Evolutionary conservation across 2,113 vertebrate genomes (phyloP).

Genomic region (Phrynosoma blainvillii): DNA sequence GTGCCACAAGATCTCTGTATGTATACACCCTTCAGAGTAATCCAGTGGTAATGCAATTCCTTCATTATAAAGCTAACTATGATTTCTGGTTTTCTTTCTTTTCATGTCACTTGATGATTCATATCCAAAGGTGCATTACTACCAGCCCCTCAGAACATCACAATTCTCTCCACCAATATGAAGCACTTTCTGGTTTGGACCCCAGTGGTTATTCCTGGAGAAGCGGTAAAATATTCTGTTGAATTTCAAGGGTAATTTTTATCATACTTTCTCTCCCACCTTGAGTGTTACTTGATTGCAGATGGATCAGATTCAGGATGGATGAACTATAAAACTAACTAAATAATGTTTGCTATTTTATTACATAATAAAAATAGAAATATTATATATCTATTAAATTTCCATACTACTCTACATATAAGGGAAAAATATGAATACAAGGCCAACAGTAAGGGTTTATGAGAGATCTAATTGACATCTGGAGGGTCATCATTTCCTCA

Average conservation of each 20-base stretch:
- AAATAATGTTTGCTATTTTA: too few species aligned
- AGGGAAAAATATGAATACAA: not conserved
- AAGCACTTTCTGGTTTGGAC: conserved; percentile 78
- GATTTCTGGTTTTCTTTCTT: not conserved
- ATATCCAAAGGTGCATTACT: conserved; percentile 57
- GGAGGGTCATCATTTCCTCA: not conserved
- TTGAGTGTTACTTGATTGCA: not conserved
- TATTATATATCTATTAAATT: not conserved
- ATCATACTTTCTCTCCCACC: not conserved
- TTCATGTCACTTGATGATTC: conserved; percentile 17
- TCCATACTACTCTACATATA: not conserved
- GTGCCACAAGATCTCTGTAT: too few species aligned
- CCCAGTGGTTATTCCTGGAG: conserved; percentile 62
- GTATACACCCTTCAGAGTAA: too few species aligned
- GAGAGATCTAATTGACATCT: not conserved
- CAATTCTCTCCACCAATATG: conserved; percentile 78
- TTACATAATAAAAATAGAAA: too few species aligned
- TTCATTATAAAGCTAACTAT: not conserved
- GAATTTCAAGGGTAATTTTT: conserved; percentile 79
- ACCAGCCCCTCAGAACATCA: conserved; percentile 75
- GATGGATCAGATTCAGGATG: not conserved
- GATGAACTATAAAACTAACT: not conserved
- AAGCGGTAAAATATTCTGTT: conserved; percentile 72
- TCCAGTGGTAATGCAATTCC: too few species aligned
- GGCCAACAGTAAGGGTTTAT: not conserved